These are phyloP conservation scores for Bombus sylvicola DNA, from an alignment of 1,140 invertebrate genomes.

Conservation along the genomic window DNA sequence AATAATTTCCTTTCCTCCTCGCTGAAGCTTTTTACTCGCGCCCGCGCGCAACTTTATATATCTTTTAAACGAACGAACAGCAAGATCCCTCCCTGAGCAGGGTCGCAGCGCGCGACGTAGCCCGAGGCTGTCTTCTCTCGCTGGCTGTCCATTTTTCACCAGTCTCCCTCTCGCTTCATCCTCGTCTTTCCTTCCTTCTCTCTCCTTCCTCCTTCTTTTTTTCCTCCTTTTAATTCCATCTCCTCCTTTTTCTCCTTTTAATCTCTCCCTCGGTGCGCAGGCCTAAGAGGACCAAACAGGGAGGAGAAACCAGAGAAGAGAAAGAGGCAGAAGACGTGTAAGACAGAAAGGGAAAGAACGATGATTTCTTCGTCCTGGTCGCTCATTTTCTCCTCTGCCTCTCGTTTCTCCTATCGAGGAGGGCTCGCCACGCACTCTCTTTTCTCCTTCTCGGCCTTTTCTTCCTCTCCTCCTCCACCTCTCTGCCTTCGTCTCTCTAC, in stretches of 20 bases:
- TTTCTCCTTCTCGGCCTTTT: conserved; percentile 25
- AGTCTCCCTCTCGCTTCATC: conserved; percentile 55
- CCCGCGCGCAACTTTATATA: conserved; percentile 27
- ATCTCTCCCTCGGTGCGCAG: conserved; percentile 64
- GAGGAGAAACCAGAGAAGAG: neutral
- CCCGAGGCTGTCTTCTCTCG: conserved; percentile 78
- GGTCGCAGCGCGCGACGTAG: conserved; percentile 76
- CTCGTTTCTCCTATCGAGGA: conserved; percentile 34
- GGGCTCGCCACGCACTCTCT: conserved; percentile 27
- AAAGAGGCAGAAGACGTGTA: neutral
- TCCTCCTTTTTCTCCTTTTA: conserved; percentile 74
- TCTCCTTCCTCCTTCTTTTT: conserved; percentile 63
- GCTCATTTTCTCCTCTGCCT: conserved; percentile 57
- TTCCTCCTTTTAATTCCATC: conserved; percentile 78
- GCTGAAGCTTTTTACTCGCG: neutral
- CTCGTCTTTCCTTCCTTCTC: conserved; percentile 7
- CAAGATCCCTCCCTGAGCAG: conserved; percentile 74
- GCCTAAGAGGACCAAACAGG: conserved; percentile 34
- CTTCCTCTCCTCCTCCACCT: conserved; percentile 43
- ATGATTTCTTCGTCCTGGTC: conserved; percentile 25
- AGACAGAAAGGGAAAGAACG: neutral
- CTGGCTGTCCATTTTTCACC: conserved; percentile 82
- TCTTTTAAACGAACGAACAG: conserved; percentile 39
- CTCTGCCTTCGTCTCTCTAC: neutral
- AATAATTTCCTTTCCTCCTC: conserved; percentile 17